Base-by-base conservation (phyloP, 2,888 invertebrate species). In the Drosophila mimetica region DNA sequence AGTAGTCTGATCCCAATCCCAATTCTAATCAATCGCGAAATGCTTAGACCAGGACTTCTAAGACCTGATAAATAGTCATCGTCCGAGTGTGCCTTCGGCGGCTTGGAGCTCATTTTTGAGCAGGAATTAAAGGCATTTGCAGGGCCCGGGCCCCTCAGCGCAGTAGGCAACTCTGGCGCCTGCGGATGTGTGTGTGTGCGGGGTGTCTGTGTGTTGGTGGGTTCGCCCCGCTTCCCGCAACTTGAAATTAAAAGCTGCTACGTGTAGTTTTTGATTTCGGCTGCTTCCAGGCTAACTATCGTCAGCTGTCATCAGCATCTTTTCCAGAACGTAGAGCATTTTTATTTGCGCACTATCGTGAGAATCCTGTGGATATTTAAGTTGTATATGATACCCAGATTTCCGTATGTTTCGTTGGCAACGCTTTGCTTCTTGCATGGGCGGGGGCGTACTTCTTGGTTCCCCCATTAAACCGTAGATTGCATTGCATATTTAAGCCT, bases 211-310 rank as follows among this genome's bases (percentile, higher is more conserved):
- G 75, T 36, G 59, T 22, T 63, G 28, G 25, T 61, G 71, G 52
- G 65, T 64, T 63, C 34, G 48, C 52, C 34, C 36, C 42, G 52
- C 51, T 60, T 36, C 44, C 63, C 52, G 28, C 53, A 37, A 51
- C 64, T 50, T 65, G 71, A 65, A 77, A 74, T 71, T 73, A 77
- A 82, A 88, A 86, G 76, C 79, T 75, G 85, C 85, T 81, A 88
- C 87, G 85, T 85, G 86, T 85, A 87, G 86, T 82, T 88, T 84
- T 84, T 57, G 63, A 65, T 88, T 87, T 85, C 59, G 60, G 71
- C 69, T 70, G 61, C 63, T 76, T 55, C 28, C 37, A 25, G 20
- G 16, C 50, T 39, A 50, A 47, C 75, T 67, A 37, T 52, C 30
- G n/a, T 14, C 18, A 18, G 13, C 39, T 9, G 34, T 47, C n/a